Evolutionary conservation across 1,140 invertebrate genomes (phyloP), one percentile per base, ranked within the genome.

Genomic region (Ceratosolen fusciceps): DNA sequence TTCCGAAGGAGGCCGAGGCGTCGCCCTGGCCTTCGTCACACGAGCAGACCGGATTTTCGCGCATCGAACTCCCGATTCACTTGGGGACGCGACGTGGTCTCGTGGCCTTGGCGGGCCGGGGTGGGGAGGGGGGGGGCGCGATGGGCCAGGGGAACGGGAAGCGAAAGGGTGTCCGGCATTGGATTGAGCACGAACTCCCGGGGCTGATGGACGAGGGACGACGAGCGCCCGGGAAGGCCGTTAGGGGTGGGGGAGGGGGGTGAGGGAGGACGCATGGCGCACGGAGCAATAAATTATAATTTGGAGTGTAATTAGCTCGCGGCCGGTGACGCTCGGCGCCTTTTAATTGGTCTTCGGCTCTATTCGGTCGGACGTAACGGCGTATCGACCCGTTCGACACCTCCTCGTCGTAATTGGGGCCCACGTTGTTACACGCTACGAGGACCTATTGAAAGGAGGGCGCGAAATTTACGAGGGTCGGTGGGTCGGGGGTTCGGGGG

Each of bases 241-340:
- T n/a, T n/a, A n/a, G n/a, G n/a, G n/a, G 58, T 31, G 14, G 5
- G 8, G 8, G 49, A 29, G 14, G 2, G 8, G 34, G n/a, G 3
- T 29, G n/a, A 62, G 79, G 29, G 49, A 37, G 71, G 74, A 62
- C 65, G 70, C 78, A 77, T 71, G 24, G 16, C 56, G 62, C 78
- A 80, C 77, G 77, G 37, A 67, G n/a, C 47, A 67, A 73, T 79
- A 79, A 79, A 79, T 79, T 67, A 79, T 79, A 79, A 79, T 79
- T n/a, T 73, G 67, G 77, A 79, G 58, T 56, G 12, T 73, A 79
- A 79, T 79, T 79, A 79, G 67, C 39, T 19, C 68, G 24, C 39
- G 75, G 12, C n/a, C n/a, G n/a, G 26, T 1, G 62, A 34, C 29
- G n/a, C 24, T 0, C 14, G 34, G 31, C n/a, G n/a, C 21, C 60